Conservation (phyloP, 2,113 vertebrate species). For the Morone chrysops region DNA sequence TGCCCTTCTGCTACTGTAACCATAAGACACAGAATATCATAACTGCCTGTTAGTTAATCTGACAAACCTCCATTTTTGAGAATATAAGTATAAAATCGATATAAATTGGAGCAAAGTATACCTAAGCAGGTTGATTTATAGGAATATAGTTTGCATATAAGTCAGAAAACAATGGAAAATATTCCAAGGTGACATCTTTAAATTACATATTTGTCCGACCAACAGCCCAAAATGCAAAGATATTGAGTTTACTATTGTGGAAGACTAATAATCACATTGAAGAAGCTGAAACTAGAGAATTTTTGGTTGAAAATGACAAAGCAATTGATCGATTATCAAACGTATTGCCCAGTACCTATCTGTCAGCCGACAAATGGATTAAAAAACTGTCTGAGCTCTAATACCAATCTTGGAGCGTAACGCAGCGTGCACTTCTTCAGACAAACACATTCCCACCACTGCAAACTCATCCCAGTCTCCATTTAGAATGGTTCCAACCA, state of each 20-base stretch:
- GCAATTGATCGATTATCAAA: not conserved
- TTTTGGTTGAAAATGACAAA: not conserved
- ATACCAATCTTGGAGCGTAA: not conserved
- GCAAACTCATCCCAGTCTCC: not conserved
- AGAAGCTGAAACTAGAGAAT: not conserved
- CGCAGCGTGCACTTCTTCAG: conserved; percentile 18
- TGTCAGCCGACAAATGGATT: not conserved
- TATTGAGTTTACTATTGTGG: not conserved
- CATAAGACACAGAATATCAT: not conserved
- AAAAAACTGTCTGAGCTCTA: not conserved
- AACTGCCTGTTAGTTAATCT: not conserved
- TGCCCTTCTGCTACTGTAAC: not conserved
- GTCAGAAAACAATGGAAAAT: not conserved
- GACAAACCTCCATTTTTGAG: not conserved
- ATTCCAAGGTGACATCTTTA: not conserved
- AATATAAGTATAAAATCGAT: not conserved
- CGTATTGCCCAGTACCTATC: not conserved
- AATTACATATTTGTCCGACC: not conserved
- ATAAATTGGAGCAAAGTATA: not conserved
- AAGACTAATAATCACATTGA: not conserved
- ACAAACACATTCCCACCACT: not conserved
- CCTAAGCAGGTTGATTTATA: not conserved
- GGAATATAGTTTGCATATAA: not conserved
- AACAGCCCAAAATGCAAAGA: not conserved
- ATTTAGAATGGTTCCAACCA: not conserved